These are phyloP conservation scores for Grallaria varia DNA, from an alignment of 2,113 vertebrate species.

Conservation along the genomic window DNA sequence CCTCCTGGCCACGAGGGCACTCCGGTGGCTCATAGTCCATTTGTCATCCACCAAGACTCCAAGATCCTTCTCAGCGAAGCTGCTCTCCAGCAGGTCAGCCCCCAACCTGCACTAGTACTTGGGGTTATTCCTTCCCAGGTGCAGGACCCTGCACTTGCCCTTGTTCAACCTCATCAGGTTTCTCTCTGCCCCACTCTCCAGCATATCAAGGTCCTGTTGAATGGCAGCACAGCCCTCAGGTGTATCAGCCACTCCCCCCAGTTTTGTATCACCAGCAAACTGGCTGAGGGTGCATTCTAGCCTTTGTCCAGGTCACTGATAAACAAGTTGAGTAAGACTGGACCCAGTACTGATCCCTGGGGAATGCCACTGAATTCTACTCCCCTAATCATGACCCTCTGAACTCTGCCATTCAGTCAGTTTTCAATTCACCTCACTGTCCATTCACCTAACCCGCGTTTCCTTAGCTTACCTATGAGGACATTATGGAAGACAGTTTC, in stretches of 20 bases:
- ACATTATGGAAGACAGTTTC: not conserved
- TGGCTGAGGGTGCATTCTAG: not conserved
- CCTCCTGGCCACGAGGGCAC: not conserved
- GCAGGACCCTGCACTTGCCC: not conserved
- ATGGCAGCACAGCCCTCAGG: not conserved
- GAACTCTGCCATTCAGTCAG: not conserved
- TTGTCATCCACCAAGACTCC: not conserved
- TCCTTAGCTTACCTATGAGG: not conserved
- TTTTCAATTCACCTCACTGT: not conserved
- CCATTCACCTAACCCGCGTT: not conserved
- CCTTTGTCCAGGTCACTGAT: not conserved
- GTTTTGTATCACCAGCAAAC: not conserved
- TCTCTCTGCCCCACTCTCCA: not conserved
- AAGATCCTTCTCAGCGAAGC: not conserved
- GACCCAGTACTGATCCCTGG: not conserved
- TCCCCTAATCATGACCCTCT: not conserved
- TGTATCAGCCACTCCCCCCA: not conserved
- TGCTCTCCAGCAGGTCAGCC: not conserved
- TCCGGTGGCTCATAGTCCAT: not conserved
- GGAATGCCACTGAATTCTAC: not conserved
- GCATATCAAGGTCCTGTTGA: not conserved
- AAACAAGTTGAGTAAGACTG: not conserved
- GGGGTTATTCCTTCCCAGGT: not conserved
- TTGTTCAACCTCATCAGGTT: fast-evolving
- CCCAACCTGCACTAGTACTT: not conserved